Evolutionary conservation across 2,113 vertebrate genomes (phyloP), one percentile per base, ranked within the genome.

Genomic region (Saimiri boliviensis): DNA sequence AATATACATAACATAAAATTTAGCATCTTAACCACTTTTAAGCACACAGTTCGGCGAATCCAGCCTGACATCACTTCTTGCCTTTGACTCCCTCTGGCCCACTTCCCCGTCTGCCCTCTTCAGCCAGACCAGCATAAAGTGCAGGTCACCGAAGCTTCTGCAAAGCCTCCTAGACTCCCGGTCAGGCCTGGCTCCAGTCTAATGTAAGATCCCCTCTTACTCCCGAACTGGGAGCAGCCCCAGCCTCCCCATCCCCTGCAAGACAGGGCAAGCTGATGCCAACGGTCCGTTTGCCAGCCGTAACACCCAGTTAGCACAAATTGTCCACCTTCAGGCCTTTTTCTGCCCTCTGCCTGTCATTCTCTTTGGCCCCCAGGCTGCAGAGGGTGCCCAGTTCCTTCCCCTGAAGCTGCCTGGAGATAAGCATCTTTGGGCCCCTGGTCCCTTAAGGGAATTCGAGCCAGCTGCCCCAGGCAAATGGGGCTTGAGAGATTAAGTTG

Each of bases 281-380:
- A 0, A 2, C 0, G 17, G 52, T 10, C 49, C 20, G 27, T 27
- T 8, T 27, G 52, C 16, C 1, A 45, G 21, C 49, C n/a, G 27
- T 20, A 19, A 66, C 47, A 2, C 47, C 40, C 1, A 6, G 49
- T 1, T 6, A 30, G 16, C 21, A 90, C 42, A 66, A 14, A 49
- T 45, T 9, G 45, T 19, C 56, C 42, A 8, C 21, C 1, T 45
- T 30, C 45, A 20, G 58, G 45, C 16, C 87, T 77, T 71, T 54
- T 9, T 19, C 66, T 30, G 10, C 35, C 42, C 58, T 30, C 47
- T 27, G 20, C 37, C 35, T 35, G 27, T 35, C 77, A 30, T 23
- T 20, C n/a, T 91, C 73, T 73, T 45, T 20, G 58, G 20, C 25
- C 40, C 20, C 35, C 30, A 35, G 76, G 60, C 47, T 63, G 42